phyloP scores from a whole-genome alignment of 2,888 invertebrate genomes.

The Melipona bicolor region DNA sequence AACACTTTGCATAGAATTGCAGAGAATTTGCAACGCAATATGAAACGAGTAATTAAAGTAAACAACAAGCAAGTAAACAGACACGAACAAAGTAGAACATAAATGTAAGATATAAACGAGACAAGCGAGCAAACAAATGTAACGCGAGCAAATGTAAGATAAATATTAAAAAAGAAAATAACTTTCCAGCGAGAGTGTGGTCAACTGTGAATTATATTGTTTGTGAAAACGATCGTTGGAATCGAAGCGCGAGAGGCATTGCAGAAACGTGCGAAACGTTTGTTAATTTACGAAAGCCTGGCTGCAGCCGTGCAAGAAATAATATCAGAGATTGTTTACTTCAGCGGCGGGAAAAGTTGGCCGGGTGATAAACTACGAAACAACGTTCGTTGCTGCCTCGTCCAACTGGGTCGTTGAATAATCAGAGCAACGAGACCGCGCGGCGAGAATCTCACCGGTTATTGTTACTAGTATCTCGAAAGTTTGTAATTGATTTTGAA shows the following conservation, averaged over 20 bases:
- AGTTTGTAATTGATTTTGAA: slow-evolving; percentile 75
- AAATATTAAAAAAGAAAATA: too few relatives aligned
- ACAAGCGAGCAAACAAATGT: too few relatives aligned
- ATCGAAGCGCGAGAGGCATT: neutral
- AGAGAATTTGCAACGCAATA: too few relatives aligned
- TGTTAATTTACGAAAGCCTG: neutral
- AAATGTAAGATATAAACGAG: too few relatives aligned
- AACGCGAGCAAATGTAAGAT: too few relatives aligned
- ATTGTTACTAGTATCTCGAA: slow-evolving; percentile 66
- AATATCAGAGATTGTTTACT: slow-evolving; percentile 46
- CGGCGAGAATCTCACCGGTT: slow-evolving; percentile 30
- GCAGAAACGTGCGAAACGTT: slow-evolving; percentile 18
- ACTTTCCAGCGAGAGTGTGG: too few relatives aligned
- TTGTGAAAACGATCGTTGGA: slow-evolving; percentile 14
- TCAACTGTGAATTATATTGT: neutral
- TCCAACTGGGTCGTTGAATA: slow-evolving; percentile 63
- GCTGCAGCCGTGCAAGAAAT: slow-evolving; percentile 15
- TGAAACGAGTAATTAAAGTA: too few relatives aligned
- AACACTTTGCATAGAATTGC: too few relatives aligned
- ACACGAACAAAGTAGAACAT: too few relatives aligned
- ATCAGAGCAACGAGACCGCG: slow-evolving; percentile 54
- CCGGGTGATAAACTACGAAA: slow-evolving; percentile 17
- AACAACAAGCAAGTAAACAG: too few relatives aligned
- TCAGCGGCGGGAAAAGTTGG: slow-evolving; percentile 44
- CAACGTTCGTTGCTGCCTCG: slow-evolving; percentile 53